Evolutionary conservation across 35 echinoderm and acorn worm species (phyloP).

Genomic region (Nesometra sesokonis): DNA sequence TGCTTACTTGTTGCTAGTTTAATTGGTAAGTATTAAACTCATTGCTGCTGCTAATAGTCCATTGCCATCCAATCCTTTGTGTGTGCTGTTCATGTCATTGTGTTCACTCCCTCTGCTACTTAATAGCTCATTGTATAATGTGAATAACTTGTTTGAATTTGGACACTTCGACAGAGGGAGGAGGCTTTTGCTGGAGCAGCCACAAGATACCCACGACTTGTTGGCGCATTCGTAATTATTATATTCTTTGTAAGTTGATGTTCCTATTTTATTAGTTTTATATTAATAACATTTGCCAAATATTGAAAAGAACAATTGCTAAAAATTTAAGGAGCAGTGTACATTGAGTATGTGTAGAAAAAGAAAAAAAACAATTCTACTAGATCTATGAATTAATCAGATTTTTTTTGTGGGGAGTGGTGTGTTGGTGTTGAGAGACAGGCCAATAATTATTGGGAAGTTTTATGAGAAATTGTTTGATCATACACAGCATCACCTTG

Average conservation of each 20-base stretch:
- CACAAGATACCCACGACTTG: slow-evolving; percentile 42
- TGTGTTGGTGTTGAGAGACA: too few relatives aligned
- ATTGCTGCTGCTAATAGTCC: neutral
- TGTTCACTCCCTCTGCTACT: neutral
- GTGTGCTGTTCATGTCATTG: neutral
- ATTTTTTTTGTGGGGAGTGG: too few relatives aligned
- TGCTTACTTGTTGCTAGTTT: neutral
- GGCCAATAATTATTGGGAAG: too few relatives aligned
- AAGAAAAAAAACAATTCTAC: too few relatives aligned
- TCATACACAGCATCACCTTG: too few relatives aligned
- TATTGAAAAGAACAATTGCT: too few relatives aligned
- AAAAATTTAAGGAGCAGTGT: too few relatives aligned
- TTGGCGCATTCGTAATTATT: slow-evolving; percentile 26
- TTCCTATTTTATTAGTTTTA: neutral
- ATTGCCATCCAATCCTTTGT: neutral
- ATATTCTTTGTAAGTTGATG: slow-evolving; percentile 70
- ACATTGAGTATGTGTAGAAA: too few relatives aligned
- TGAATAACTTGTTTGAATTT: neutral
- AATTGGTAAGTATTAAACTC: neutral
- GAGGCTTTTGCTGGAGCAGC: slow-evolving; percentile 37
- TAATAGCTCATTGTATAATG: neutral
- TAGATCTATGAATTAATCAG: too few relatives aligned
- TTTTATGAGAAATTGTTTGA: too few relatives aligned
- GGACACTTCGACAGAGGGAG: neutral
- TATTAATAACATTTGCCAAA: too few relatives aligned